Conservation (phyloP, 2,113 vertebrate genomes). For the Lampris megalopsis region DNA sequence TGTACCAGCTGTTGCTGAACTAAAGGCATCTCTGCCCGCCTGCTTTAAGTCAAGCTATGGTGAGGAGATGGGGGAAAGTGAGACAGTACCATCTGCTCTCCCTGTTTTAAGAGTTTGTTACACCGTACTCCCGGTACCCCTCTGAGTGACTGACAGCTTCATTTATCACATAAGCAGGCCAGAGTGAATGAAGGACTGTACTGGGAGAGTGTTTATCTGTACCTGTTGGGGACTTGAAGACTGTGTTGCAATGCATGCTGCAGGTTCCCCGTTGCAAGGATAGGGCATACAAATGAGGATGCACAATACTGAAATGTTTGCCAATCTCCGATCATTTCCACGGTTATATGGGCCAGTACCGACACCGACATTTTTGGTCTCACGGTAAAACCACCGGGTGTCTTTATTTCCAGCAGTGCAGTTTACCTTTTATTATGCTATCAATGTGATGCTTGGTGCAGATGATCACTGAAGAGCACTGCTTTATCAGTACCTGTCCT, state of each 20-base stretch:
- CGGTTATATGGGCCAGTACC: too few species aligned
- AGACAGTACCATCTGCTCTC: conserved; percentile 56
- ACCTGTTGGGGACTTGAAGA: background rate
- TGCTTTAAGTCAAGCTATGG: conserved; percentile 4
- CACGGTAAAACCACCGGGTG: too few species aligned
- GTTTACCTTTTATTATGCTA: too few species aligned
- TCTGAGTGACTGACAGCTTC: conserved; percentile 38
- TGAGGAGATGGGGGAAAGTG: conserved; percentile 10
- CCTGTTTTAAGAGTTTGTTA: conserved; percentile 52
- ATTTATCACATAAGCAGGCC: conserved; percentile 19
- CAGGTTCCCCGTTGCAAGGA: too few species aligned
- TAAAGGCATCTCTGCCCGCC: background rate
- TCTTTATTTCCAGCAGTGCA: too few species aligned
- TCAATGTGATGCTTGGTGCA: too few species aligned
- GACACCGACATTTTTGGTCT: too few species aligned
- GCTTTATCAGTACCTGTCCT: too few species aligned
- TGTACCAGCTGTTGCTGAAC: conserved; percentile 8
- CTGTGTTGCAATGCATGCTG: background rate
- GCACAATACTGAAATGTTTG: too few species aligned
- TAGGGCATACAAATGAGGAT: too few species aligned
- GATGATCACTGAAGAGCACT: too few species aligned
- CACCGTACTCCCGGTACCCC: conserved; percentile 37
- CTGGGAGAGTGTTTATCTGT: background rate
- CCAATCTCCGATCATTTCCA: too few species aligned
- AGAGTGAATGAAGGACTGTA: conserved; percentile 3